These are phyloP conservation scores for Adelges cooleyi DNA, from an alignment of 1,140 invertebrate genomes.

Conservation along the genomic window DNA sequence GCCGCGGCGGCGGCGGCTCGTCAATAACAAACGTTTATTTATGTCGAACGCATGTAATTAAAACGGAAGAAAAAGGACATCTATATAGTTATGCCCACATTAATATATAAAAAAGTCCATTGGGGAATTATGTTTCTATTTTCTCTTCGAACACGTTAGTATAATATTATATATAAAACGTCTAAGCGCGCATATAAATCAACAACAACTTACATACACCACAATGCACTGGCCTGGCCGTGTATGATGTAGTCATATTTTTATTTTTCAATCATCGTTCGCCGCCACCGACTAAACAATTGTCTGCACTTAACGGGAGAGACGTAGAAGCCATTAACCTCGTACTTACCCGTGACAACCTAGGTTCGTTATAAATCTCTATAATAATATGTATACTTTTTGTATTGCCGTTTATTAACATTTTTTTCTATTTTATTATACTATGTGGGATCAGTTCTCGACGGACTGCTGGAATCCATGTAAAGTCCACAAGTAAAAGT, in stretches of 20 bases:
- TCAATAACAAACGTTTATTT: neutral
- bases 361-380: no score
- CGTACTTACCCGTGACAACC: neutral
- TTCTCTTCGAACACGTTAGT: slow-evolving; percentile 1
- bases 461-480: no score
- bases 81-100: neutral
- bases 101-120: neutral
- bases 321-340: slow-evolving; percentile 2
- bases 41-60: slow-evolving; percentile 16
- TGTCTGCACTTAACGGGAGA: slow-evolving; percentile 20
- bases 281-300: slow-evolving; percentile 20
- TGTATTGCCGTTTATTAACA: no score
- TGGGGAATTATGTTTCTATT: neutral
- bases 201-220: neutral
- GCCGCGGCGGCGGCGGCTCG: neutral
- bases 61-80: neutral
- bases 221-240: neutral
- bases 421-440: no score
- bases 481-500: no score
- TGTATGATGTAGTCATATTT: slow-evolving; percentile 9
- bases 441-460: no score
- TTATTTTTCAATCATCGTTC: slow-evolving; percentile 17
- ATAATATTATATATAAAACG: neutral
- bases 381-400: no score
- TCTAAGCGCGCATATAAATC: slow-evolving; percentile 13